These are phyloP conservation scores for Falco punctatus DNA, from an alignment of 2,113 vertebrate species.

Conservation along the genomic window DNA sequence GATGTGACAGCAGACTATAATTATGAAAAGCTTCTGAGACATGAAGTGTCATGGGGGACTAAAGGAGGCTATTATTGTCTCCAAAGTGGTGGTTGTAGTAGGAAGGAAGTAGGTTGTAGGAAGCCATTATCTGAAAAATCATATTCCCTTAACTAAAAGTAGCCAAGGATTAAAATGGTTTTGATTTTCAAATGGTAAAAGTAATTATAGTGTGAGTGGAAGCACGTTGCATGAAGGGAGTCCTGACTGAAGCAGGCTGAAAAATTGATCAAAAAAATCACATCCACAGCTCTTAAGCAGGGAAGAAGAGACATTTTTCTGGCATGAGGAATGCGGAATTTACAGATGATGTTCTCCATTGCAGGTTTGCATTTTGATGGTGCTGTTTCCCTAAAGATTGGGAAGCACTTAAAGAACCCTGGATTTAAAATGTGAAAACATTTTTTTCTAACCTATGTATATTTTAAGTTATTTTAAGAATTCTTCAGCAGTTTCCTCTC, in stretches of 20 bases:
- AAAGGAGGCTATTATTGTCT: neutral
- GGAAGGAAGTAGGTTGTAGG: neutral
- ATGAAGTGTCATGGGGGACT: neutral
- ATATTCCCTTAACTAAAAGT: neutral
- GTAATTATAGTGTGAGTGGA: neutral
- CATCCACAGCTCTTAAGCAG: neutral
- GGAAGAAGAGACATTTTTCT: neutral
- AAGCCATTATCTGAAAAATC: neutral
- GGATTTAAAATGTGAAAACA: neutral
- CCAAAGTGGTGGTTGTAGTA: neutral
- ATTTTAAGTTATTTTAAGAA: neutral
- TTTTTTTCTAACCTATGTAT: neutral
- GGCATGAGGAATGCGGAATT: neutral
- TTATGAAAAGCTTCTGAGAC: neutral
- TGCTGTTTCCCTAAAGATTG: neutral
- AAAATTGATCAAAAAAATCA: neutral
- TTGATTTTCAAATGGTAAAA: neutral
- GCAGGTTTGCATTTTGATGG: neutral
- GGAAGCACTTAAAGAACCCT: neutral
- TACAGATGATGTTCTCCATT: neutral
- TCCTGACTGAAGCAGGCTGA: neutral
- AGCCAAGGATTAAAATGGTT: neutral
- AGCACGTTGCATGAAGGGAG: rapidly evolving
- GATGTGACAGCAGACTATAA: neutral
- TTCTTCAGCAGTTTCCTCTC: neutral